Evolutionary conservation across 2,888 invertebrate genomes (phyloP), one percentile per base, ranked within the genome.

Genomic region (Meandrusa payeni): DNA sequence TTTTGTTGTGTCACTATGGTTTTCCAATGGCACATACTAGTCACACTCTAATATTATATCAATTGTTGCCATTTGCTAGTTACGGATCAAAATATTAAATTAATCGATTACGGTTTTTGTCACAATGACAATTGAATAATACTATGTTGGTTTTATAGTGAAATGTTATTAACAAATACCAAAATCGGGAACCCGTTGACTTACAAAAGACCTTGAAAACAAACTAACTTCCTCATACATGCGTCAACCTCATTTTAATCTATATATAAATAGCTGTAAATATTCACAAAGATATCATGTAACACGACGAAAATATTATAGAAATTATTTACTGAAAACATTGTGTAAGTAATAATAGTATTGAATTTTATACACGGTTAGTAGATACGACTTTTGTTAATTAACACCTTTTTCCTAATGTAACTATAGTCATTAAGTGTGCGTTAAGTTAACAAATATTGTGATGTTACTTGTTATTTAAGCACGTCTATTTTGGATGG

Each of bases 301-400:
- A 46, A 29, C 39, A 40, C 42, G 24, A 46, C 40, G 37, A 37
- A 19, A 43, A 47, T 39, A 27, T 43, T 48, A 38, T 39, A 46
- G 26, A 46, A 38, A 32, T 51, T 58, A 57, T 56, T 58, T 57
- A 61, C 46, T 51, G 48, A 47, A 36, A 12, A 46, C 53, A 59
- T 55, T 60, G 61, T 70, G 68, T 71, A 68, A 66, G 69, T 61
- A 70, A 3, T 15, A 3, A 50, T 57, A 55, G 66, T 76, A 76
- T 76, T 76, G 64, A 69, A 73, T 76, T 76, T 75, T 76, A 74
- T 79, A 76, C 71, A 69, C 57, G 56, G 54, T 48, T 54, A 55
- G 41, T 54, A 55, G 43, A 12, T 51, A 44, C 24, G n/a, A n/a
- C n/a, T n/a, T 20, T 44, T 48, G 32, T 40, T 52, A 50, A 52